A percentile compares a stretch with the other conserved stretches of the same genome.
Evolutionary conservation across 2,797 vertebrate species (phyloP).

Genomic region (Crenichthys baileyi): DNA sequence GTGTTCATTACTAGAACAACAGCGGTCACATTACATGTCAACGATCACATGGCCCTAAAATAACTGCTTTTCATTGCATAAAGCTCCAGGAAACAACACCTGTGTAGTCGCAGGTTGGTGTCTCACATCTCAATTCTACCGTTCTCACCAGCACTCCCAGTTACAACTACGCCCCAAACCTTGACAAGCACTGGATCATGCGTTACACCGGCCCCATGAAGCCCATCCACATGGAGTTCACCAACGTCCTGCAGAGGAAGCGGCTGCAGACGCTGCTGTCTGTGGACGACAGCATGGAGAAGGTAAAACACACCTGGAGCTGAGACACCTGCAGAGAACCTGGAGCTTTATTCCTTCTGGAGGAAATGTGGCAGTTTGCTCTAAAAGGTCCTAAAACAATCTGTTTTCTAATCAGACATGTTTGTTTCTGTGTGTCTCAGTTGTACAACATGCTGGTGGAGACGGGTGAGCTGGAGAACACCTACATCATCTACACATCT

Average conservation of each 20-base stretch:
- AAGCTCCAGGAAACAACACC: too few species aligned
- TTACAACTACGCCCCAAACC: constrained; percentile 96
- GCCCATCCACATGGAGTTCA: constrained; percentile 98
- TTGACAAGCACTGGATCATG: constrained; percentile 99
- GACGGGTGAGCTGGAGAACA: constrained; percentile 93
- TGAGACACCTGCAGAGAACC: not conserved
- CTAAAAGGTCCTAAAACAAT: too few species aligned
- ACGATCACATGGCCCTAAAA: too few species aligned
- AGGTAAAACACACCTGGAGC: constrained; percentile 71
- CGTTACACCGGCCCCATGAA: constrained; percentile 95
- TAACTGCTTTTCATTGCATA: too few species aligned
- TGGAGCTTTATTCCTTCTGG: too few species aligned
- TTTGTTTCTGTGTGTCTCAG: constrained; percentile 63
- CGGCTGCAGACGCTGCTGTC: constrained; percentile 95
- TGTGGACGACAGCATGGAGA: constrained; percentile 94
- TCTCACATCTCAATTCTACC: not conserved
- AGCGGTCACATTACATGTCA: too few species aligned
- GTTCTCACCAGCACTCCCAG: constrained; percentile 87
- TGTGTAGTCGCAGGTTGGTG: too few species aligned
- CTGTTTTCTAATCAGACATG: fast-evolving
- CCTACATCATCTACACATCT: constrained; percentile 94
- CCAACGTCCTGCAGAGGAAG: constrained; percentile 94
- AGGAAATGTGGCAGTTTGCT: not conserved
- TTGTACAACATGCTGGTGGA: constrained; percentile 91
- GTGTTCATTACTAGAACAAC: too few species aligned